Evolutionary conservation across 2,888 invertebrate genomes (phyloP).

Genomic region (Agonopterix alstromeriana): DNA sequence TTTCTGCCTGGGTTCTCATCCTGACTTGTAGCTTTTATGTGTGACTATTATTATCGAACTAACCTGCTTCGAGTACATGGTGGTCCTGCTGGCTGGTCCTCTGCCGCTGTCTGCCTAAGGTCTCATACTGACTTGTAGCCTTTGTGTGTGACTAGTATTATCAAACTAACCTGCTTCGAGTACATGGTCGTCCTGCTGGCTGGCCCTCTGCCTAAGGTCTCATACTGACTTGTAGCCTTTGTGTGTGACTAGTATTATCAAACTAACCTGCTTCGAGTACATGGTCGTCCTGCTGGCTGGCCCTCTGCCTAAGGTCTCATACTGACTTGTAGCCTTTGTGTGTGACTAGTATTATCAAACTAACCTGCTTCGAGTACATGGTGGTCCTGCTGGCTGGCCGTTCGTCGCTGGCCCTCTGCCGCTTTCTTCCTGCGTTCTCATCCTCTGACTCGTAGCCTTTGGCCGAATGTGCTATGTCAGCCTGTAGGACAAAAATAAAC

Average conservation of each 20-base stretch:
- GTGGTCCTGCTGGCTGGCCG: conserved; percentile 72
- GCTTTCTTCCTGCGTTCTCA: conserved; percentile 84
- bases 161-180: conserved; percentile 82
- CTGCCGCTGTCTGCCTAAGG: conserved; percentile 75
- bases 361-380: conserved; percentile 86
- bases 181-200: conserved; percentile 80
- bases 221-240: conserved; percentile 88
- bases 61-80: conserved; percentile 87
- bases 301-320: too few species aligned
- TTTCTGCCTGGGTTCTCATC: conserved; percentile 86
- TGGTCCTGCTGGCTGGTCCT: conserved; percentile 71
- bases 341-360: too few species aligned
- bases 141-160: too few species aligned
- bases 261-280: conserved; percentile 84
- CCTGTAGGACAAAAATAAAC: conserved; percentile 52
- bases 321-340: too few species aligned
- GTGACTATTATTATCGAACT: too few species aligned
- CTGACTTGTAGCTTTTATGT: conserved; percentile 83
- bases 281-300: conserved; percentile 75
- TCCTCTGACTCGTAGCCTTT: conserved; percentile 89
- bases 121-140: too few species aligned
- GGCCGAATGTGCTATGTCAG: conserved; percentile 82
- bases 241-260: conserved; percentile 1
- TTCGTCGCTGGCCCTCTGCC: conserved; percentile 76
- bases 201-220: conserved; percentile 79